These are phyloP conservation scores for Stictonetta naevosa DNA, from an alignment of 2,113 vertebrate genomes.

Conservation along the genomic window DNA sequence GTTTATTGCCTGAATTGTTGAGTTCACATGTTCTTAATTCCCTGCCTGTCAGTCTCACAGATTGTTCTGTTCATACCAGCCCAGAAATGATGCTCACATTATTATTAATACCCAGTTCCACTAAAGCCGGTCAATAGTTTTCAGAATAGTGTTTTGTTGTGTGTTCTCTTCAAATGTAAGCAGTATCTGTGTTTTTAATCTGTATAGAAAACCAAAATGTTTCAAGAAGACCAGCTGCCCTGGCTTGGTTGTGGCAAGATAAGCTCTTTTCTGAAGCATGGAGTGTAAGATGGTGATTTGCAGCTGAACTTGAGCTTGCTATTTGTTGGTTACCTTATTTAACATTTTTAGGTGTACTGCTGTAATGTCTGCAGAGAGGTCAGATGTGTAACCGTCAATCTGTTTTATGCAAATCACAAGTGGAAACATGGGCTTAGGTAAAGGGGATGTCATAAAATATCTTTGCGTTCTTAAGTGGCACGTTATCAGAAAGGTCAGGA, in stretches of 20 bases:
- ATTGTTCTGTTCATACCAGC: background rate
- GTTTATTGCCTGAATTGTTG: background rate
- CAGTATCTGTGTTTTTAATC: background rate
- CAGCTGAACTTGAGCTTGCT: background rate
- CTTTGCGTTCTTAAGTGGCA: slow-evolving; percentile 6
- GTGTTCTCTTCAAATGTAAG: background rate
- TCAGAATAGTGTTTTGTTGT: background rate
- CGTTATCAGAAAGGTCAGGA: slow-evolving; percentile 34
- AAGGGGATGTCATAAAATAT: slow-evolving; percentile 30
- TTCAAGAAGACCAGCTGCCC: background rate
- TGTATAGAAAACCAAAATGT: background rate
- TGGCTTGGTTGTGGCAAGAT: background rate
- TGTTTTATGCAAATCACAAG: slow-evolving; percentile 31
- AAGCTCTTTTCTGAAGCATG: background rate
- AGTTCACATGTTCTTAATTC: background rate
- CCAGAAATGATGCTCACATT: background rate
- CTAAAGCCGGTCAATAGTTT: background rate
- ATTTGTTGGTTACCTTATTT: background rate
- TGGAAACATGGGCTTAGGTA: slow-evolving; percentile 30
- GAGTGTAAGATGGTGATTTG: background rate
- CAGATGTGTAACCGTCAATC: background rate
- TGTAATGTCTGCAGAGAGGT: background rate
- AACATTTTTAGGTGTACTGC: background rate
- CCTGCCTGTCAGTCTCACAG: background rate
- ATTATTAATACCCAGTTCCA: background rate